Conservation (phyloP, 1,140 invertebrate genomes). For the Ceratitis capitata region DNA sequence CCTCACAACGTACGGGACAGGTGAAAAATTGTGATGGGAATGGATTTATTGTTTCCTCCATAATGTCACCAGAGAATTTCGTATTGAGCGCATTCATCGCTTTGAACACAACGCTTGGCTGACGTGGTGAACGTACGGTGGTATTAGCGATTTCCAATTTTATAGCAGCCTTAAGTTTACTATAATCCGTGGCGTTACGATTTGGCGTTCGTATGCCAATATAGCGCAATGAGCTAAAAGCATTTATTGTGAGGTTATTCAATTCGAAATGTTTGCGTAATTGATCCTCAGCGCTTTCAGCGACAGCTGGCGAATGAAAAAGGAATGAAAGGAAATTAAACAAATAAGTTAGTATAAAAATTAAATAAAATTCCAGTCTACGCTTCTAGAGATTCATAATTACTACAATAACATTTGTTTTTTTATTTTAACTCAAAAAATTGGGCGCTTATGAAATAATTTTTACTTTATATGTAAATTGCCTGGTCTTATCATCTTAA, state of each 20-base stretch:
- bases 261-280: constrained; percentile 73
- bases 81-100: constrained; percentile 79
- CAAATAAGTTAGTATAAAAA: no score
- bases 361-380: no score
- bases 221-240: constrained; percentile 75
- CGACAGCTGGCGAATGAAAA: constrained; percentile 63
- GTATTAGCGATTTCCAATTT: constrained; percentile 74
- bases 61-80: constrained; percentile 79
- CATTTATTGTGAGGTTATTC: constrained; percentile 73
- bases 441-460: no score
- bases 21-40: constrained; percentile 87
- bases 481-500: no score
- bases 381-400: no score
- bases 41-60: constrained; percentile 71
- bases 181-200: constrained; percentile 71
- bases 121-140: constrained; percentile 74
- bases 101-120: constrained; percentile 73
- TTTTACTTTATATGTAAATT: no score
- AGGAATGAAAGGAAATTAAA: neutral
- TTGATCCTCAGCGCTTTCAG: constrained; percentile 75
- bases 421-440: no score
- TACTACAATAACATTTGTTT: no score
- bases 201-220: constrained; percentile 63
- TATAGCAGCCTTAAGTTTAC: constrained; percentile 67
- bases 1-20: constrained; percentile 77